Evolutionary conservation across 2,797 vertebrate species (phyloP), one percentile per base, ranked within the genome.

Genomic region (Gambusia yucatana): DNA sequence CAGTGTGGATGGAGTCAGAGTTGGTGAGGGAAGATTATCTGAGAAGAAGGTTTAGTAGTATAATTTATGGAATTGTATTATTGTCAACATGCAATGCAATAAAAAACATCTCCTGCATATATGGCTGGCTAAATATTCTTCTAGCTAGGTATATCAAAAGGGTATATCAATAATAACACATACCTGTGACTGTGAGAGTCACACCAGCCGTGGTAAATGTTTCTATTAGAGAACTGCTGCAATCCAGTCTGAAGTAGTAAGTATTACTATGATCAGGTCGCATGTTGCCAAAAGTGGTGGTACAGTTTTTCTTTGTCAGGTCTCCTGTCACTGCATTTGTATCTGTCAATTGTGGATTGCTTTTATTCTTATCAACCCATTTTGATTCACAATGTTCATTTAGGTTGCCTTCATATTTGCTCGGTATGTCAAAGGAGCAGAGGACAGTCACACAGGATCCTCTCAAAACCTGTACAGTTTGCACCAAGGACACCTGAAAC

Each of bases 401-500:
- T 20, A 91, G 71, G 0, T 61, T 4, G 3, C 2, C 28, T 61
- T 65, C 0, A 33, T 7, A 0, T 1, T 0, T 0, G 0, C 1
- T 0, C 0, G 0, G 0, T 28, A 87, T 4, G 0, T 52, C 33
- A 76, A 91, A 91, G 20, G 72, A 83, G 75, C 91, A 91, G 76
- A 80, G 87, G 73, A 90, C 87, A 75, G 79, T 85, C 80, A 88
- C 75, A 86, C 86, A 90, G 73, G 84, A 91, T 82, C 86, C 87
- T 8, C 0, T 72, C n/a, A 85, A 6, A 57, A 43, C 84, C 10
- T 73, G 10, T 11, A 89, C 57, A 25, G 30, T 75, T 7, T 67
- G 0, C 0, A 82, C 84, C 10, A 85, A 0, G 0, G 0, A 25
- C 8, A 11, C 1, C 0, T 9, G 0, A 9, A 9, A 89, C 1